Evolutionary conservation across 1,140 invertebrate genomes (phyloP), one percentile per base, ranked within the genome.

Genomic region (Pseudomyrmex flavicornis): DNA sequence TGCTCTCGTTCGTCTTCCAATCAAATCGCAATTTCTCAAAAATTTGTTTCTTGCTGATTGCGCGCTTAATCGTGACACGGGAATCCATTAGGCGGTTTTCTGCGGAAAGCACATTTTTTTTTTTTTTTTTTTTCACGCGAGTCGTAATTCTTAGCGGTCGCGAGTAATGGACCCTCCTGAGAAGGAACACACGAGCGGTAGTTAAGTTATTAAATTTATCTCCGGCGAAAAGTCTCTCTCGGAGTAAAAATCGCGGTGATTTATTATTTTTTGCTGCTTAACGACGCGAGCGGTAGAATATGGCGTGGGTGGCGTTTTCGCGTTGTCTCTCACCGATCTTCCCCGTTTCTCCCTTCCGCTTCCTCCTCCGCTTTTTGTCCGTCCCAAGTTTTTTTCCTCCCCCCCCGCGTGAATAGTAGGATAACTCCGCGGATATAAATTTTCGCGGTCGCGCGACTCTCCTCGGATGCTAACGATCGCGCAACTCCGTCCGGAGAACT

Each of bases 141-240:
- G 44, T 26, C 82, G 62, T 83, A 75, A 83, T 52, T 68, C 63
- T 77, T 79, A 52, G 58, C 73, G 46, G 22, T 48, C 44, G 79
- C 35, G 73, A 68, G 62, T 75, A 77, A 76, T 68, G 75, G 63
- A 62, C 82, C 26, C 52, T 86, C 4, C 46, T 62, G 65, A 58
- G 5, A 3, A 74, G 83, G 76, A 86, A 85, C 85, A 87, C 35
- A 85, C 87, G 66, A 86, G 84, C 88, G 86, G 91, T 89, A 92
- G 91, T 92, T 92, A 91, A 91, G 89, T 92, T 92, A 93, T 93
- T 92, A 93, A 93, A 93, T 93, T 93, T 93, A 93, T 93, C 91
- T 93, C 79, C 82, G 89, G 35, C 86, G 84, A 80, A 85, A 35
- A 35, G 35, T 35, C 35, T 35, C 5, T 35, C 80, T 85, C 54